A percentile compares a stretch with the other conserved stretches of the same genome.
These are phyloP conservation scores for Echinarachnius parma DNA, from an alignment of 53 echinoderm and acorn worm genomes.

Conservation along the genomic window DNA sequence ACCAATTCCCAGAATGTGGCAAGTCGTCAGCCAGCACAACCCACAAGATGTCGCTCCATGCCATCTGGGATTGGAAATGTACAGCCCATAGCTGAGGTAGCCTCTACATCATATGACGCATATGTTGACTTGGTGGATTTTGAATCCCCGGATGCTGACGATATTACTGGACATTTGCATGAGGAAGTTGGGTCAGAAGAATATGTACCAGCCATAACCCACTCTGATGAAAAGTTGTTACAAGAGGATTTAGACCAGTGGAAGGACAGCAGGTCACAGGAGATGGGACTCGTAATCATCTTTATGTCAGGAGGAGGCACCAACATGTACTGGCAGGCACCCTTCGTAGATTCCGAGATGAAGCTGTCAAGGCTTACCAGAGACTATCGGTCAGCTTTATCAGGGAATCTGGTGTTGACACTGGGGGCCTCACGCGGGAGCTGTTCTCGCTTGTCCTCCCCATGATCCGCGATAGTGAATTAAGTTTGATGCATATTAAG, in stretches of 20 bases:
- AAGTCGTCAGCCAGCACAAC: no score
- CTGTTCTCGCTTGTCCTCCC: background rate
- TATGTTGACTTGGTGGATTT: no score
- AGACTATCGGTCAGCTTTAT: background rate
- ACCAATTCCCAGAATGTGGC: no score
- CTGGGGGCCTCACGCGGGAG: background rate
- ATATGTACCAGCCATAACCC: no score
- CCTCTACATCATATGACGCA: no score
- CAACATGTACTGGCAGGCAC: background rate
- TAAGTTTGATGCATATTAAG: no score
- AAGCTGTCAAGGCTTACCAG: background rate
- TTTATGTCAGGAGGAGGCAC: constrained; percentile 1
- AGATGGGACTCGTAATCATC: background rate
- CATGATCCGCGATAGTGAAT: background rate
- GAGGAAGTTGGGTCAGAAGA: no score
- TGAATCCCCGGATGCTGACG: no score
- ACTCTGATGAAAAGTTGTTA: background rate
- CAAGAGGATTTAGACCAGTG: background rate
- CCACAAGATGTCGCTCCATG: no score
- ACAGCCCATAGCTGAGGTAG: no score
- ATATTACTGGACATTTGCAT: no score
- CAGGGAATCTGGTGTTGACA: background rate
- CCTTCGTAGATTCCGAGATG: background rate
- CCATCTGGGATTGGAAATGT: no score
- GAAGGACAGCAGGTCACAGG: constrained; percentile 5